Base-by-base conservation (phyloP, 2,113 vertebrate species). In the Microtus ochrogaster region DNA sequence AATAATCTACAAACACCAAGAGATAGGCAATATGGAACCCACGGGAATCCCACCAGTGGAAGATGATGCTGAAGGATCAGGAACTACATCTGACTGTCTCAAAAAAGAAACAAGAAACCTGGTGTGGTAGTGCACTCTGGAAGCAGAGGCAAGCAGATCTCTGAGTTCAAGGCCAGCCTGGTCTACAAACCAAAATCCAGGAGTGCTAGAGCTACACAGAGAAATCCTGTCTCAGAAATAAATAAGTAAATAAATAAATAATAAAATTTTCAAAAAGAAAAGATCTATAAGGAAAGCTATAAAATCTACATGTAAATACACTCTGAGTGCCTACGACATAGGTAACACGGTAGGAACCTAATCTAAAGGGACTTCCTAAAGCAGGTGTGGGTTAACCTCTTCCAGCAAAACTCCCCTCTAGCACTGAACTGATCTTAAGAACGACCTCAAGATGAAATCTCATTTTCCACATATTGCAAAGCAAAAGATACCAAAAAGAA, bases 401-500 rank as follows among this genome's bases (percentile, higher is more conserved):
- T 68, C 79, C 63, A 79, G 10, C 52, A 36, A 72, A 26, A 28
- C 22, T 74, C 49, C 93, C 44, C 82, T 90, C 61, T 91, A 89
- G 24, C 8, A 58, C 13, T 91, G 58, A 89, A 72, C 81, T 94
- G 72, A 30, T 63, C 26, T 81, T 58, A 79, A 72, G 17, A 72
- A 21, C 22, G 5, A 73, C 21, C 7, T 61, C 33, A 55, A 68
- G 39, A 85, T 17, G 72, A 21, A 85, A 11, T n/a, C 93, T 26
- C 28, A 3, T 79, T 94, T 97, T 77, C 81, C 66, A 41, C 5
- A 92, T 41, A 49, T 33, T 21, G 91, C 26, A 76, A 96, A 96
- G 94, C 72, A 94, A 92, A 92, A 47, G 12, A 92, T 86, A 89
- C n/a, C 61, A 70, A 94, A 94, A 39, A 89, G 95, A 94, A 88